phyloP scores from a whole-genome alignment of 2,888 invertebrate genomes.

The Liodrosophila aerea region DNA sequence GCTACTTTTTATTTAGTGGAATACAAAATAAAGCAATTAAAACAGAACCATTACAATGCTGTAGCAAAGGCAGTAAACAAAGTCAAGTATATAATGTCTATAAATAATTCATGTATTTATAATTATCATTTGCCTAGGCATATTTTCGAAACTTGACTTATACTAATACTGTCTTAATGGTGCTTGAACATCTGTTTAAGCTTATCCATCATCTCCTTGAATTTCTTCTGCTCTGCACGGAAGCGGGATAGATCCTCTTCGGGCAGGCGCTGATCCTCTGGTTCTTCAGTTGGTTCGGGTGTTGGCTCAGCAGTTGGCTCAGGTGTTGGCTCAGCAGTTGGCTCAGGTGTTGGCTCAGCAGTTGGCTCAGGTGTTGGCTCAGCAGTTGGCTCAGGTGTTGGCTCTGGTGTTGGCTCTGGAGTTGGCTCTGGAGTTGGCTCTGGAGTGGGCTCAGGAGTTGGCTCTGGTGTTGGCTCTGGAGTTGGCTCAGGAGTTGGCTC shows the following conservation, averaged over 20 bases:
- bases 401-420: no score
- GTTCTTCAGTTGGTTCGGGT: no score
- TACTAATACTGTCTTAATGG: slow-evolving; percentile 22
- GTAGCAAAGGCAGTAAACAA: slow-evolving; percentile 1
- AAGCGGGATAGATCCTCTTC: slow-evolving; percentile 41
- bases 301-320: background rate
- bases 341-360: no score
- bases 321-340: no score
- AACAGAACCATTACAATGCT: slow-evolving; percentile 1
- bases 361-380: no score
- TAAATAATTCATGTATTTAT: slow-evolving; percentile 26
- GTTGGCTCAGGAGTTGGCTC: no score
- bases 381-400: no score
- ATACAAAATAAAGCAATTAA: slow-evolving; percentile 9
- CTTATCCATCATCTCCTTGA: no score
- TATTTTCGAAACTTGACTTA: slow-evolving; percentile 8
- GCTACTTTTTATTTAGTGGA: slow-evolving; percentile 17
- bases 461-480: no score
- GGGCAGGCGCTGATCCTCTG: slow-evolving; percentile 26
- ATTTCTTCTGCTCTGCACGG: slow-evolving; percentile 18
- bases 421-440: no score
- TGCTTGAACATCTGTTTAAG: slow-evolving; percentile 28
- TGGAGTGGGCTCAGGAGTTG: no score
- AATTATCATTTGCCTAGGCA: slow-evolving; percentile 2
- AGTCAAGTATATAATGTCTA: slow-evolving; percentile 20